Base-by-base conservation (phyloP, 2,888 invertebrate genomes). In the Drosophila bunnanda region DNA sequence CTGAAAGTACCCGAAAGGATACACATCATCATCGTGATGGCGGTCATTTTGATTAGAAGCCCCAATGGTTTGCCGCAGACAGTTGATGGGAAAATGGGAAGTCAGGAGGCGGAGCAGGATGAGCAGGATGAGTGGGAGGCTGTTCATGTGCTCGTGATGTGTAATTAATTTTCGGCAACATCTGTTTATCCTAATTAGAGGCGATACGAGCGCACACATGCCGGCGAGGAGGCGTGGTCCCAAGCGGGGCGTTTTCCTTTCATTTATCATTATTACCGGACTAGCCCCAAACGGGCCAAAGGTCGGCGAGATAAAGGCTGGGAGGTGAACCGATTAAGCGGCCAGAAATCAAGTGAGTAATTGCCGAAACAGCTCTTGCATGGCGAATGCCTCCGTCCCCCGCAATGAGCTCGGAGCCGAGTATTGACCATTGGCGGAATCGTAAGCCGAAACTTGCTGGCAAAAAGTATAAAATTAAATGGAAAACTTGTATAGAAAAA, bases 131-230 rank as follows among this genome's bases (percentile, higher is more conserved):
- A 43, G 22, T 43, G 50, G 46, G 65, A 36, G 48, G 62, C 53
- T 70, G 71, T 80, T 78, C 77, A 75, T 78, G 71, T 76, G 77
- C 75, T 77, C 81, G 75, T 88, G 81, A 86, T 80, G 81, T 89
- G 87, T 85, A 87, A 85, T 85, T 85, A 89, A 89, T 89, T 89
- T 79, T 75, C 50, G 83, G 84, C 87, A 84, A 84, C 84, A 85
- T 79, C 88, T 85, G 84, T 80, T 89, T 80, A 86, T 83, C 83
- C 87, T 80, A 83, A 83, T 83, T 83, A 88, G 75, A 74, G 77
- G 75, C 75, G 59, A 60, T 41, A 39, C 59, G 73, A 82, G 60
- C 77, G 52, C 69, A 71, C 56, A 53, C 39, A 50, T 46, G 56
- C 34, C 25, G 13, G 39, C 20, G 20, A 20, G 39, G 28, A 39